A percentile compares a stretch with the other conserved stretches of the same genome.
Evolutionary conservation across 2,113 vertebrate genomes (phyloP).

Genomic region (Bos indicus): DNA sequence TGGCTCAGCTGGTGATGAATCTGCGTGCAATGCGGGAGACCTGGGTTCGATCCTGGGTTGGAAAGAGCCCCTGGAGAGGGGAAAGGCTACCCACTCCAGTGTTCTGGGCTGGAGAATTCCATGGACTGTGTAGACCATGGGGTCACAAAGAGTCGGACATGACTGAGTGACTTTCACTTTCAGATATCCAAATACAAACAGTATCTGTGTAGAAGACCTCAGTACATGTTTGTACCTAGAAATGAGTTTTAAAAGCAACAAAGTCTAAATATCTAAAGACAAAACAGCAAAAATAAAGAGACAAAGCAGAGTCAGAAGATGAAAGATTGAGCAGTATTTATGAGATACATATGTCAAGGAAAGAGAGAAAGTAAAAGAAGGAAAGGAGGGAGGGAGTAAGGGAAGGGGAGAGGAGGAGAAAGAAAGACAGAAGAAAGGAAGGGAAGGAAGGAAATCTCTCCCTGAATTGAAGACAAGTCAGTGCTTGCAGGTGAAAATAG

Average conservation of each 20-base stretch:
- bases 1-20: neutral
- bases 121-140: neutral
- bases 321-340: neutral
- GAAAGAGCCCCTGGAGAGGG: neutral
- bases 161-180: neutral
- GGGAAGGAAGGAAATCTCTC: neutral
- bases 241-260: neutral
- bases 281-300: neutral
- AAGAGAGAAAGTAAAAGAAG: neutral
- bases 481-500: neutral
- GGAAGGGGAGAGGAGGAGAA: rapidly evolving
- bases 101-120: neutral
- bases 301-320: neutral
- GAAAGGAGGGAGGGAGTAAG: rapidly evolving
- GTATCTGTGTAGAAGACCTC: neutral
- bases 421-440: rapidly evolving
- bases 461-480: neutral
- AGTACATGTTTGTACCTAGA: neutral
- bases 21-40: rapidly evolving
- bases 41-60: neutral
- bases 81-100: neutral
- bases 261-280: neutral
- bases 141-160: neutral
- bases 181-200: conserved; percentile 4
- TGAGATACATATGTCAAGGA: neutral